Evolutionary conservation across 2,888 invertebrate species (phyloP).

Genomic region (Melitaea athalia): DNA sequence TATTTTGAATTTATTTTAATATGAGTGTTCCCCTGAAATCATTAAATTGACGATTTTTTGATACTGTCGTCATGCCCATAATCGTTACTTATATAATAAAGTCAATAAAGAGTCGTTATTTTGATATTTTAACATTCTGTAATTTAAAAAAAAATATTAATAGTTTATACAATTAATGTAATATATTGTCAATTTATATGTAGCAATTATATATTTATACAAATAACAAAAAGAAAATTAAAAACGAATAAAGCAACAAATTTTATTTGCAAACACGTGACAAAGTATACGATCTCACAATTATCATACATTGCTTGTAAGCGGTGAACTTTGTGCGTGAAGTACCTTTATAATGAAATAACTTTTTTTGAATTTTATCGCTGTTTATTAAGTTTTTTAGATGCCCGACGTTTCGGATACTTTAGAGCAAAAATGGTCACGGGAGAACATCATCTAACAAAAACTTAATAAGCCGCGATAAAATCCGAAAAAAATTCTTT

Average conservation of each 20-base stretch:
- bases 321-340: neutral
- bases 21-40: no score
- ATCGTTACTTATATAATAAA: neutral
- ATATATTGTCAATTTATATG: neutral
- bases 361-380: no score
- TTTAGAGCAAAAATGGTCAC: no score
- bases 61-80: no score
- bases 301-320: neutral
- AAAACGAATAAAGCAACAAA: conserved; percentile 4
- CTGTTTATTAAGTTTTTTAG: no score
- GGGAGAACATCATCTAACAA: no score
- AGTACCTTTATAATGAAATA: no score
- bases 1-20: no score
- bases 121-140: neutral
- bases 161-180: conserved; percentile 1
- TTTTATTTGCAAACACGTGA: conserved; percentile 6
- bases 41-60: no score
- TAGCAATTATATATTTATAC: neutral
- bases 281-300: neutral
- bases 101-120: conserved; percentile 4
- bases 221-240: neutral
- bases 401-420: no score
- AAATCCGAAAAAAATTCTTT: no score
- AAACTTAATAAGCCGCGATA: no score
- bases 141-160: conserved; percentile 3